These are phyloP conservation scores for Drosophila recens DNA, from an alignment of 2,888 invertebrate species.

Conservation along the genomic window DNA sequence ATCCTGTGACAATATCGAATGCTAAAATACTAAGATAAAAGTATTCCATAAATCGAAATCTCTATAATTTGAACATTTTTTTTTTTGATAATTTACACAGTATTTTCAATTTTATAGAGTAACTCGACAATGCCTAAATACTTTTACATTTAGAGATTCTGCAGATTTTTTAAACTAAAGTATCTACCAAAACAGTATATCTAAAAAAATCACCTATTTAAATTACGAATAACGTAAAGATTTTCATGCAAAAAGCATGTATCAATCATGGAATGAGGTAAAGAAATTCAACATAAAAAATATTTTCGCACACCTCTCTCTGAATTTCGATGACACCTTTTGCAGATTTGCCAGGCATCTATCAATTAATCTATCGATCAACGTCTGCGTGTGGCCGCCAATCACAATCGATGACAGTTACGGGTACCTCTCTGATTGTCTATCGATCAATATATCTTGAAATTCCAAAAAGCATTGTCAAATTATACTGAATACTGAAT, in stretches of 20 bases:
- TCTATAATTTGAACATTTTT: no score
- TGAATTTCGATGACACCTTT: constrained; percentile 37
- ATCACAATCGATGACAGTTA: constrained; percentile 47
- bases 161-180: no score
- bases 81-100: no score
- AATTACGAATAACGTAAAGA: neutral
- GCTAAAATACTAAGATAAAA: no score
- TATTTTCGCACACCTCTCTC: constrained; percentile 41
- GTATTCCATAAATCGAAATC: no score
- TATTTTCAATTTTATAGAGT: no score
- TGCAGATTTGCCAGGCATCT: constrained; percentile 10
- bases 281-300: neutral
- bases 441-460: constrained; percentile 62
- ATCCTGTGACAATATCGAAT: no score
- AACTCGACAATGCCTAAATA: no score
- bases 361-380: constrained; percentile 48
- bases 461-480: constrained; percentile 10
- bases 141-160: no score
- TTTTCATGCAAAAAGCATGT: neutral
- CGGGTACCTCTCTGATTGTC: constrained; percentile 35
- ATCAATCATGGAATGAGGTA: neutral
- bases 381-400: constrained; percentile 36
- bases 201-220: neutral
- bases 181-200: neutral
- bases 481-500: constrained; percentile 4